Base-by-base conservation (phyloP, 2,113 vertebrate genomes). In the Trogon surrucura region DNA sequence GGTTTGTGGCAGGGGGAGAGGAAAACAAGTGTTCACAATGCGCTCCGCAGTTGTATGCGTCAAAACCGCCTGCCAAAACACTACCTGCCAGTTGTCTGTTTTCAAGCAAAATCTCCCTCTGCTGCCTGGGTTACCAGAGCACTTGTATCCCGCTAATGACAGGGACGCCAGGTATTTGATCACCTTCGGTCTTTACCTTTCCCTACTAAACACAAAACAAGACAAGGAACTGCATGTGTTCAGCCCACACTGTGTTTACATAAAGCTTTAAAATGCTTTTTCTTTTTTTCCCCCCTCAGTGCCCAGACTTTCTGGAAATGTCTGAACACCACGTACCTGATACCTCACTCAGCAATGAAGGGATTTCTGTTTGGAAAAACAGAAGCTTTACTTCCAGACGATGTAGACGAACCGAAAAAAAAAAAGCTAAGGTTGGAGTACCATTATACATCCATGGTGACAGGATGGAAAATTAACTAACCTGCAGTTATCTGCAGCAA, bases 11-110 rank as follows among this genome's bases (percentile, higher is more conserved):
- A 38, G 44, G 17, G 21, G 27, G 9, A 61, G 58, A 47, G 62
- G 36, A 81, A 80, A 89, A 80, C 56, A 91, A 61, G 58, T 16
- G 34, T 45, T 96, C 29, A 30, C 4, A 21, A 85, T 73, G 79
- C 0, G 2, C 36, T 88, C 29, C 18, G 3, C n/a, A 57, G 60
- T 51, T 94, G 45, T 29, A 56, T 7, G 65, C 30, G 22, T 74
- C 85, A 91, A 70, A 93, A 82, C 51, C 10, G 61, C 53, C 36
- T 95, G 92, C 65, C 83, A 86, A 92, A 91, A 94, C 19, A 57
- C 32, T 48, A 69, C 36, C 61, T 91, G 66, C 69, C 77, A 65
- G 41, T 16, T 79, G 88, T 26, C 66, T 84, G 65, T 83, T 91
- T 57, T 30, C 30, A 92, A 58, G 67, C 38, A 90, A 48, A 86